A percentile compares a stretch with the other conserved stretches of the same genome.
These are phyloP conservation scores for Phoebastria nigripes DNA, from an alignment of 2,797 vertebrate species.

Conservation along the genomic window DNA sequence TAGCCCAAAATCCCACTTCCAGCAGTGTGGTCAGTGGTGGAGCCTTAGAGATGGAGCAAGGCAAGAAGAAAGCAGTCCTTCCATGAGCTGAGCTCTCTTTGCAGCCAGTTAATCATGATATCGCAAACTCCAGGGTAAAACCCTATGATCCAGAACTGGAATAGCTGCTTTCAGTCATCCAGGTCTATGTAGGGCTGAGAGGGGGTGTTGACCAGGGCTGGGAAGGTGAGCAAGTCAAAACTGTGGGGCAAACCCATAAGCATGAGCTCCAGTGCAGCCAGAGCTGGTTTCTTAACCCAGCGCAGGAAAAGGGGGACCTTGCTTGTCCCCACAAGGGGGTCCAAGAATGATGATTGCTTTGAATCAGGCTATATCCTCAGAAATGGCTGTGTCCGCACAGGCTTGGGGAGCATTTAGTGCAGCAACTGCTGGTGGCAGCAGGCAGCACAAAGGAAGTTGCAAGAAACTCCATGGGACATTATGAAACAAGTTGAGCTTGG, in stretches of 20 bases:
- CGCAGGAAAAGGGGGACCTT: neutral
- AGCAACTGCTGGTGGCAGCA: neutral
- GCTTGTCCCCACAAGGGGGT: neutral
- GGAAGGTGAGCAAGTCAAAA: neutral
- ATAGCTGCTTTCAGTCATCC: neutral
- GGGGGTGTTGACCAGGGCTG: neutral
- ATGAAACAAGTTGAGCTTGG: neutral
- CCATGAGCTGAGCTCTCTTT: neutral
- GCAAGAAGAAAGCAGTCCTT: neutral
- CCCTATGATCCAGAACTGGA: neutral
- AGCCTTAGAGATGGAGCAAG: neutral
- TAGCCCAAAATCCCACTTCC: neutral
- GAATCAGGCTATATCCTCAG: neutral
- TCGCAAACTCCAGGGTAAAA: neutral
- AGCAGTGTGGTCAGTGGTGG: neutral
- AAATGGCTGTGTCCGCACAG: rapidly evolving
- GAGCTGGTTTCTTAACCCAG: neutral
- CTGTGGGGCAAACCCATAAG: neutral
- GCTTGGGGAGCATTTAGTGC: neutral
- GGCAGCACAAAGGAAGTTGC: neutral
- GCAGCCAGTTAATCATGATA: neutral
- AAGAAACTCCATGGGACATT: neutral
- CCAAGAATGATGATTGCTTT: neutral
- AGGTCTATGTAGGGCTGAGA: neutral
- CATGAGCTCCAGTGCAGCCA: neutral